These are phyloP conservation scores for Cyclopterus lumpus DNA, from an alignment of 2,797 vertebrate genomes.

Conservation along the genomic window DNA sequence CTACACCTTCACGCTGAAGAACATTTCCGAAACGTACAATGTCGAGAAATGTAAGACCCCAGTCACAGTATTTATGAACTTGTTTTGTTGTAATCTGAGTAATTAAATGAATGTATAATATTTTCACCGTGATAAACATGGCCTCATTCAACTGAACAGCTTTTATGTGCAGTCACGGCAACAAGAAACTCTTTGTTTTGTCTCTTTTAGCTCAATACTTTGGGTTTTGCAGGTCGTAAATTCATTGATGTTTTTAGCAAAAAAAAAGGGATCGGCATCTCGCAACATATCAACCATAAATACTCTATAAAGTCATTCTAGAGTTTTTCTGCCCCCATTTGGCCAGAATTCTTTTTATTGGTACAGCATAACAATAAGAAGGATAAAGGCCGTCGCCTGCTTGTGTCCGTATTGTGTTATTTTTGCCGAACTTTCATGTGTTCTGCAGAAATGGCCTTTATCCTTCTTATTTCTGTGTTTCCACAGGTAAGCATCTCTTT, in stretches of 20 bases:
- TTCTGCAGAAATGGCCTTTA: no score
- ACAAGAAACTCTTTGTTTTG: background rate
- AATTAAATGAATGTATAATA: background rate
- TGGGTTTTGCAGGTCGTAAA: background rate
- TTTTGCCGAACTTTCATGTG: background rate
- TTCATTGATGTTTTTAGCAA: background rate
- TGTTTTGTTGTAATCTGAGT: background rate
- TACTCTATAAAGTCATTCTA: background rate
- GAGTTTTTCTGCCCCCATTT: background rate
- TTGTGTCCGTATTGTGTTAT: background rate
- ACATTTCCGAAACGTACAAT: conserved; percentile 80
- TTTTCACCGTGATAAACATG: background rate
- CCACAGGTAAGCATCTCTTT: conserved; percentile 90
- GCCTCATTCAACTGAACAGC: background rate
- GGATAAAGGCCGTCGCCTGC: background rate
- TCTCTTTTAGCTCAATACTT: background rate
- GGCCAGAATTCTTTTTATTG: background rate
- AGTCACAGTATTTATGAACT: background rate
- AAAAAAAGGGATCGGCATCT: background rate
- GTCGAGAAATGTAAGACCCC: conserved; percentile 89
- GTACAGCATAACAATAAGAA: background rate
- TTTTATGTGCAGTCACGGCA: background rate
- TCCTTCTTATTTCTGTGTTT: conserved; percentile 1
- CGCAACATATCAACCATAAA: background rate
- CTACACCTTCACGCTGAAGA: conserved; percentile 82